phyloP scores from a whole-genome alignment of 35 echinoderm and acorn worm genomes.

The Nesometra sesokonis region DNA sequence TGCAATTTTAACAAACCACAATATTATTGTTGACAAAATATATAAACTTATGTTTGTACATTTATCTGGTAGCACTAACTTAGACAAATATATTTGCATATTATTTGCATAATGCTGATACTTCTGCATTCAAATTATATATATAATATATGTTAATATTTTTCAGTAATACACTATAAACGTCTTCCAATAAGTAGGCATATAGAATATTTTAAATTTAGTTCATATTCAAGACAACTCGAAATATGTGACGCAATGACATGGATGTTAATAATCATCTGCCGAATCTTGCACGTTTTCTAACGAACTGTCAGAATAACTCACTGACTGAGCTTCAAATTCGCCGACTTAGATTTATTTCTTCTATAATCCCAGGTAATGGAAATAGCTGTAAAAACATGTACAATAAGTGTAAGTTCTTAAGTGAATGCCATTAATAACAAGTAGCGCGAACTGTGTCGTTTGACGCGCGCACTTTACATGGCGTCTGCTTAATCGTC shows the following conservation, averaged over 20 bases:
- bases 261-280: not conserved
- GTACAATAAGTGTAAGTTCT: not conserved
- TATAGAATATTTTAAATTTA: not conserved
- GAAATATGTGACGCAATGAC: not conserved
- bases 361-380: not conserved
- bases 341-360: not conserved
- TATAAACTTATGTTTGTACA: too few species aligned
- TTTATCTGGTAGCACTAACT: too few species aligned
- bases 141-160: too few species aligned
- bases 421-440: not conserved
- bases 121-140: too few species aligned
- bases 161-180: too few species aligned
- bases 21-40: too few species aligned
- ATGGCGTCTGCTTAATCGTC: not conserved
- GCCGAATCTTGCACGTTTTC: not conserved
- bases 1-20: too few species aligned
- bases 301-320: not conserved
- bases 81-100: too few species aligned
- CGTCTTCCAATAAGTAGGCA: too few species aligned
- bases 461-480: not conserved
- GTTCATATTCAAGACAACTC: not conserved
- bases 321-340: not conserved
- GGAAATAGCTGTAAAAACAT: not conserved
- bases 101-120: too few species aligned
- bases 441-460: not conserved